Evolutionary conservation across 2,113 vertebrate genomes (phyloP).

Genomic region (Vidua macroura): DNA sequence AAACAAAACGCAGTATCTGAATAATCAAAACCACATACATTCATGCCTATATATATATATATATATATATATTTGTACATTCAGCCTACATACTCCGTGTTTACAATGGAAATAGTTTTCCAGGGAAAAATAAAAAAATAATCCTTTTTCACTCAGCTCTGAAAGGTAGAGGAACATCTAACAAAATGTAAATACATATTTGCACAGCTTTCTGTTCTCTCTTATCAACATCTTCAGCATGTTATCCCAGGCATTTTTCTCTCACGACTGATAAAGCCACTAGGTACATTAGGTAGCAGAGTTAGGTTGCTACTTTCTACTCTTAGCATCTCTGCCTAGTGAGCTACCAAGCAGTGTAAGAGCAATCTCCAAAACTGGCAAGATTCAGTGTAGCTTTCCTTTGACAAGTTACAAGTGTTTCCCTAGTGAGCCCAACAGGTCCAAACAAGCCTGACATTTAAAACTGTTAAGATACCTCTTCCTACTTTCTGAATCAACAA

Average conservation of each 20-base stretch:
- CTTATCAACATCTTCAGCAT: background rate
- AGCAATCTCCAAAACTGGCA: background rate
- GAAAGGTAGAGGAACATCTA: background rate
- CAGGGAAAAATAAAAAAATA: background rate
- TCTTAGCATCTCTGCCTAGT: background rate
- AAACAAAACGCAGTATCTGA: background rate
- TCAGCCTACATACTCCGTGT: background rate
- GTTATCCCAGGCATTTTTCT: background rate
- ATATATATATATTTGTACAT: background rate
- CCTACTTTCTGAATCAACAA: background rate
- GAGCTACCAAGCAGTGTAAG: background rate
- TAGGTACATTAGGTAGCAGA: background rate
- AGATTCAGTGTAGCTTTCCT: background rate
- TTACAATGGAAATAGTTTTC: background rate
- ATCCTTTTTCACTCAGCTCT: background rate
- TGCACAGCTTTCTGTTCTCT: background rate
- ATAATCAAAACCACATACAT: background rate
- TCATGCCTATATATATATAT: too few relatives aligned
- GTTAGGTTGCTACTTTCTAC: background rate
- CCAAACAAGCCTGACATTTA: background rate
- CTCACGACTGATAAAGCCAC: background rate
- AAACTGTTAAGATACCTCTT: background rate
- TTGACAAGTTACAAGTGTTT: background rate
- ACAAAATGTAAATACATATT: background rate
- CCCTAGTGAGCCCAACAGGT: background rate